Evolutionary conservation across 2,888 invertebrate genomes (phyloP), one percentile per base, ranked within the genome.

Genomic region (Scaeva pyrastri): DNA sequence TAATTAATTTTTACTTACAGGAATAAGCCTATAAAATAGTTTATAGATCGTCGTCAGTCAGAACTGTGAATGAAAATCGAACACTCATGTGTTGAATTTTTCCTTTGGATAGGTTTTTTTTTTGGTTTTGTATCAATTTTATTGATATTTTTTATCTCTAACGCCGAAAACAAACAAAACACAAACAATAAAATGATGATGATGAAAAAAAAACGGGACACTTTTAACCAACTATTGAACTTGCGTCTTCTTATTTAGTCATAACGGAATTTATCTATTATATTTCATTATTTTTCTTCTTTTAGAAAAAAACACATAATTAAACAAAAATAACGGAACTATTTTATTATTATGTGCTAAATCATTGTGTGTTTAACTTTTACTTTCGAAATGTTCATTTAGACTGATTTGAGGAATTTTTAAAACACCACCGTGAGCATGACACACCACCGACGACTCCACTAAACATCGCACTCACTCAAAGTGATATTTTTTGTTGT

Each of bases 351-450:
- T 39, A 10, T 36, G 45, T 81, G 76, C 76, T 85, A 85, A 62
- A 56, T 56, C 85, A 85, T 85, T 21, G 41, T 85, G 45, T 39
- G 43, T 31, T 68, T 73, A 66, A 75, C 85, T 71, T 80, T 72
- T 58, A 71, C 72, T 81, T 85, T 72, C 43, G 39, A 72, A 68
- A 72, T 72, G 72, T 85, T 85, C 72, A 68, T 81, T 76, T 48
- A 68, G 72, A 85, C 85, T 81, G 76, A 39, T 81, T 76, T 72
- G 56, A 55, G 60, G 43, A 68, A 55, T 64, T 70, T 68, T 26
- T n/a, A 31, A 72, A 71, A 76, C 80, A 80, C 72, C 64, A n/a
- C n/a, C n/a, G n/a, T n/a, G n/a, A n/a, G n/a, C n/a, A 60, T 80
- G 41, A 48, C 72, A 48, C 58, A 55, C 70, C 23, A 62, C 70